phyloP scores from a whole-genome alignment of 2,888 invertebrate species.

The Eupithecia insigniata region DNA sequence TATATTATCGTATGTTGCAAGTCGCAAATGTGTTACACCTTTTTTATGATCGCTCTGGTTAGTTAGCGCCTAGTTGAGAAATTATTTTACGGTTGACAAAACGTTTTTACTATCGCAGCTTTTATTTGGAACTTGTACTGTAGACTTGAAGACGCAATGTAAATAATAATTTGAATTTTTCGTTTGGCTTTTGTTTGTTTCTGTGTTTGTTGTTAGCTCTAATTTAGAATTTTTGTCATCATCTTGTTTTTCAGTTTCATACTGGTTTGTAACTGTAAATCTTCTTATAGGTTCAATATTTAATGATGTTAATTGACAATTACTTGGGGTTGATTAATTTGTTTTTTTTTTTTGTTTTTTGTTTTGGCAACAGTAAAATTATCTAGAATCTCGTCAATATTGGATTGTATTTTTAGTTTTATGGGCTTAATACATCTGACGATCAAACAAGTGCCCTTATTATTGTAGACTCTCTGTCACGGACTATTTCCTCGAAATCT shows the following conservation, averaged over 20 bases:
- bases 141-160: background rate
- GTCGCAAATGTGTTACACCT: constrained; percentile 20
- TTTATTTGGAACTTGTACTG: background rate
- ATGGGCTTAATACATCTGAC: background rate
- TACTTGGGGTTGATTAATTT: background rate
- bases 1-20: constrained; percentile 12
- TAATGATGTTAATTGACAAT: too few relatives aligned
- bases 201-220: background rate
- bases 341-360: background rate
- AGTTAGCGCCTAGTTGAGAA: constrained; percentile 24
- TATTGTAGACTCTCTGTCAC: background rate
- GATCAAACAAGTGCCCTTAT: background rate
- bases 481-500: background rate
- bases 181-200: background rate
- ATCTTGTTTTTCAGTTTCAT: background rate
- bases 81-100: constrained; percentile 9
- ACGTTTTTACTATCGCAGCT: constrained; percentile 11
- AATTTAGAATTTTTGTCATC: background rate
- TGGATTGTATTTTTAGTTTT: background rate
- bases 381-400: background rate
- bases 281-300: background rate
- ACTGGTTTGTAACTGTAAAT: background rate
- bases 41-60: constrained; percentile 14
- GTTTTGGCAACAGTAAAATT: background rate
- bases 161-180: background rate